Conservation (phyloP, 2,797 vertebrate genomes). For the Danio jaintianensis region DNA sequence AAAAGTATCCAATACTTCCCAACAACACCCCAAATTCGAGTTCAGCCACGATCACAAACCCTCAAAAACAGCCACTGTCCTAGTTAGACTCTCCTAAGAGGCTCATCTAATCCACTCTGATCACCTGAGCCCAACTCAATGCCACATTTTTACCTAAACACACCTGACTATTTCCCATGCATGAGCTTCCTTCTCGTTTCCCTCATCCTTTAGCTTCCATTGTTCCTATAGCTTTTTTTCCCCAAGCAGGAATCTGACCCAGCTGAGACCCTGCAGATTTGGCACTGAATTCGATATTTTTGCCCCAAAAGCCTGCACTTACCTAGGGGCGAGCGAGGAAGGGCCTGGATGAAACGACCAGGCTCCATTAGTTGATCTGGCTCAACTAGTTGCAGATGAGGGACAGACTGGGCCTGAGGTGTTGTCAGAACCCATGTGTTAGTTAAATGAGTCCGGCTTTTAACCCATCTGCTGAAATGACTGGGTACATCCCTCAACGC, state of each 20-base stretch:
- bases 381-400: conserved; percentile 50
- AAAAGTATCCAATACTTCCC: not conserved
- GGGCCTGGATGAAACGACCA: conserved; percentile 27
- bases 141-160: conserved; percentile 14
- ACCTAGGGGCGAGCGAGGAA: conserved; percentile 53
- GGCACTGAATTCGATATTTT: conserved; percentile 48
- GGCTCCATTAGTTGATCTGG: conserved; percentile 50
- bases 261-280: conserved; percentile 46
- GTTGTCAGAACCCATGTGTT: conserved; percentile 60
- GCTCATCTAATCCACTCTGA: conserved; percentile 23
- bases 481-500: conserved; percentile 53
- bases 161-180: conserved; percentile 53
- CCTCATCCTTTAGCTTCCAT: conserved; percentile 14
- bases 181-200: conserved; percentile 20
- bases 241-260: conserved; percentile 31
- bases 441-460: conserved; percentile 44
- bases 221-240: conserved; percentile 35
- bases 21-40: not conserved
- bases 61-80: conserved; percentile 18
- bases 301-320: conserved; percentile 37
- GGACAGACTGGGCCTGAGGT: conserved; percentile 47
- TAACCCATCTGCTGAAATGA: conserved; percentile 63
- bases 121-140: conserved; percentile 38
- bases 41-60: not conserved
- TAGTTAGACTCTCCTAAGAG: conserved; percentile 35